phyloP scores from a whole-genome alignment of 2,113 vertebrate species.

The Parotia lawesii region DNA sequence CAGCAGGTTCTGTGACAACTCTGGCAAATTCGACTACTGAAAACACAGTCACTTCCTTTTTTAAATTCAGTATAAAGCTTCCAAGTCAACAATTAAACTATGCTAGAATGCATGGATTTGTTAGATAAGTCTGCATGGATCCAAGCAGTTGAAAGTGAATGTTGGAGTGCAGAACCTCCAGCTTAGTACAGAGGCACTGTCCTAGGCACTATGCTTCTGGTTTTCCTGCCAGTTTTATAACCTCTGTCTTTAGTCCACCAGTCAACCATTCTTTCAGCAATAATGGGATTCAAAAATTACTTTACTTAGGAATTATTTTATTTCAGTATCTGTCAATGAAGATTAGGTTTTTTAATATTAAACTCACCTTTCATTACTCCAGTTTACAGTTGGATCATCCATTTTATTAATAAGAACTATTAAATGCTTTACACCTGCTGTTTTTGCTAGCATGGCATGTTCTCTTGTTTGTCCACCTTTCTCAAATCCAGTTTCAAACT shows the following conservation, averaged over 20 bases:
- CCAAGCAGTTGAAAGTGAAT: background rate
- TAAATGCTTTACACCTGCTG: slow-evolving; percentile 96
- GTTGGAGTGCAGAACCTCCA: background rate
- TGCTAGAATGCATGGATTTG: background rate
- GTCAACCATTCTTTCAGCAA: background rate
- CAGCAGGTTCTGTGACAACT: background rate
- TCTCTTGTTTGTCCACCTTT: slow-evolving; percentile 98
- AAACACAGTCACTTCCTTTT: background rate
- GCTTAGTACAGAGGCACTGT: background rate
- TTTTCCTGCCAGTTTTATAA: background rate
- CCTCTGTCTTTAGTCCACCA: background rate
- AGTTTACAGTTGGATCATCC: slow-evolving; percentile 98
- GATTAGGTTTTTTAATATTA: background rate
- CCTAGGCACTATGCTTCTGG: background rate
- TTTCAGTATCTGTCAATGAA: background rate
- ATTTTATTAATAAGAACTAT: slow-evolving; percentile 99
- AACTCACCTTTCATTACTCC: slow-evolving; percentile 92
- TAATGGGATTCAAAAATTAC: background rate
- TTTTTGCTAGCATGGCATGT: slow-evolving; percentile 98
- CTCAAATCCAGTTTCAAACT: slow-evolving; percentile 99
- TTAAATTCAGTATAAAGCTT: background rate
- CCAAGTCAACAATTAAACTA: background rate
- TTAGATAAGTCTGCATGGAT: background rate
- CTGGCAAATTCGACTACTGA: background rate
- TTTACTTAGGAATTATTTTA: background rate